A percentile compares a stretch with the other conserved stretches of the same genome.
phyloP scores from a whole-genome alignment of 2,888 invertebrate species.

The Tenthredo scrophulariae region DNA sequence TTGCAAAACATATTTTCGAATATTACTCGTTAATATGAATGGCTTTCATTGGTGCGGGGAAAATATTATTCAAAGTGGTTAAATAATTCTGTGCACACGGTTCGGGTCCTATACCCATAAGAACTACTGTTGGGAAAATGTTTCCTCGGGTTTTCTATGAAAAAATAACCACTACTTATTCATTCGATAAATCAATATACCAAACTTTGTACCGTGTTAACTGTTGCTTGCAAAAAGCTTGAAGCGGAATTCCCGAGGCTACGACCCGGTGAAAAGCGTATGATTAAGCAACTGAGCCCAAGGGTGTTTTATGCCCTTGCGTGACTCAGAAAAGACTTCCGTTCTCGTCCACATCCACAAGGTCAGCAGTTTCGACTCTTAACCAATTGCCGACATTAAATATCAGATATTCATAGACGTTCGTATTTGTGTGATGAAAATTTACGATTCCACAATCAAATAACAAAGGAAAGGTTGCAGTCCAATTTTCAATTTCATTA shows the following conservation, averaged over 20 bases:
- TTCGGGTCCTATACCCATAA: not conserved
- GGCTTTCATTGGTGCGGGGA: slow-evolving; percentile 56
- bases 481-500: not conserved
- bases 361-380: slow-evolving; percentile 70
- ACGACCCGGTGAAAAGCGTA: slow-evolving; percentile 68
- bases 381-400: slow-evolving; percentile 68
- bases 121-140: not conserved
- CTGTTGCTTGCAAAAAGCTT: slow-evolving; percentile 34
- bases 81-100: slow-evolving; percentile 10
- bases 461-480: not conserved
- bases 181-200: not conserved
- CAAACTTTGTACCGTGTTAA: slow-evolving; percentile 9
- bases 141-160: not conserved
- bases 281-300: slow-evolving; percentile 73
- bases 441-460: not conserved
- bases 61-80: slow-evolving; percentile 56
- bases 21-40: slow-evolving; percentile 42
- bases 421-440: slow-evolving; percentile 57
- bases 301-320: slow-evolving; percentile 76
- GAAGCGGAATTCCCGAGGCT: slow-evolving; percentile 57
- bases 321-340: slow-evolving; percentile 77
- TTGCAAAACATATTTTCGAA: slow-evolving; percentile 38
- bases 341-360: slow-evolving; percentile 73
- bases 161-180: not conserved
- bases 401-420: slow-evolving; percentile 55